Evolutionary conservation across 30 jellyfish, hydroid and myxozoan genomes (phyloP), one percentile per base, ranked within the genome.

Genomic region (Hydractinia echinata): DNA sequence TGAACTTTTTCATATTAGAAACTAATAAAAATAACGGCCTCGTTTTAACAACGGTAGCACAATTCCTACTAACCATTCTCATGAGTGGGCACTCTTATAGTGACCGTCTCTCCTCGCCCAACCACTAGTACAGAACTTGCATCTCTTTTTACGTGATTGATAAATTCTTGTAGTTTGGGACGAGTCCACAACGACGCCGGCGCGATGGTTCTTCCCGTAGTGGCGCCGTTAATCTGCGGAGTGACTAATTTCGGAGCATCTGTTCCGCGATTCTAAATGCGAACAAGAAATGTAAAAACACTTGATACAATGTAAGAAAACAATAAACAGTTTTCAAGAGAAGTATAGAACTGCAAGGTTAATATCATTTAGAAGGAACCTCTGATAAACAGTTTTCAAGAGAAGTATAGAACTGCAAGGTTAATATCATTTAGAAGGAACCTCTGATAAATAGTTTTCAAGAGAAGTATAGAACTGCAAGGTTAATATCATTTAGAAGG

Each of bases 151-250:
- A 92, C 98, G 61, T 92, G 96, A 53, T 84, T 95, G 55, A 92
- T 92, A 79, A 92, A 92, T 66, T 92, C 98, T 72, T 86, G 91
- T 16, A 92, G 66, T 76, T 92, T 92, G 6, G 98, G 98, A 39
- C 98, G 87, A 52, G 98, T 92, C 98, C 98, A 92, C 10, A 92
- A 89, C 5, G 98, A 92, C 51, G 98, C 98, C 67, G 82, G 95
- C 16, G 98, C 98, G 58, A 92, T 83, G 10, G 53, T 62, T 71
- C 80, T 87, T 61, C 81, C 97, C 13, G 87, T 77, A 55, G 83
- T 5, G 5, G 54, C 54, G 5, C 97, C 97, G 71, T 84, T 79
- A 13, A 90, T 82, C 9, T 21, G 56, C 18, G 89, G 53, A 54
- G 85, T 19, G 3, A 60, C 15, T 20, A 77, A 55, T 79, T 77